phyloP scores from a whole-genome alignment of 2,113 vertebrate species.

The Tauraco erythrolophus region DNA sequence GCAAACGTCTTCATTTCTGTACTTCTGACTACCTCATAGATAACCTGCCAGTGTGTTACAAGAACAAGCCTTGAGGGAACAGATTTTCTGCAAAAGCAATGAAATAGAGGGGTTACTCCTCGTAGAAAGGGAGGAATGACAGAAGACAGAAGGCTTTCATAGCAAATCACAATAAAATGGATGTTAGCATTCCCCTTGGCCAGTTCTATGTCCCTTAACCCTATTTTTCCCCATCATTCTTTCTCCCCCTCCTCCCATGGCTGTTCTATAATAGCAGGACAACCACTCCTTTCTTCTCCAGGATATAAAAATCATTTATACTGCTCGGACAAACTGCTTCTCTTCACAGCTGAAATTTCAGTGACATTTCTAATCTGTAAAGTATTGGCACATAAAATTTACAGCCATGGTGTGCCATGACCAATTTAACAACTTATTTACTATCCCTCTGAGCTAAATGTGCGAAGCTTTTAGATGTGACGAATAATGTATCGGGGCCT shows the following conservation, averaged over 20 bases:
- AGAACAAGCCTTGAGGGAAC: neutral
- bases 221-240: neutral
- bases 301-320: neutral
- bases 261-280: neutral
- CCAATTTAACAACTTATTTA: neutral
- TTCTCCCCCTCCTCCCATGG: neutral
- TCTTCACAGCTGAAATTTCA: neutral
- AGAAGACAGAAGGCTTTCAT: constrained; percentile 2
- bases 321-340: neutral
- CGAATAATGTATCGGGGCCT: neutral
- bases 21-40: neutral
- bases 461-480: neutral
- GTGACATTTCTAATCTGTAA: neutral
- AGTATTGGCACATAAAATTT: neutral
- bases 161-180: neutral
- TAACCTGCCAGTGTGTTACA: neutral
- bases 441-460: neutral
- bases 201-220: neutral
- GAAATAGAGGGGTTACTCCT: neutral
- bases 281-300: neutral
- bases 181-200: neutral
- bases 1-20: neutral
- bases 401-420: neutral
- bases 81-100: neutral
- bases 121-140: neutral